Base-by-base conservation (phyloP, 2,113 vertebrate genomes). In the Cercopithecus mona region DNA sequence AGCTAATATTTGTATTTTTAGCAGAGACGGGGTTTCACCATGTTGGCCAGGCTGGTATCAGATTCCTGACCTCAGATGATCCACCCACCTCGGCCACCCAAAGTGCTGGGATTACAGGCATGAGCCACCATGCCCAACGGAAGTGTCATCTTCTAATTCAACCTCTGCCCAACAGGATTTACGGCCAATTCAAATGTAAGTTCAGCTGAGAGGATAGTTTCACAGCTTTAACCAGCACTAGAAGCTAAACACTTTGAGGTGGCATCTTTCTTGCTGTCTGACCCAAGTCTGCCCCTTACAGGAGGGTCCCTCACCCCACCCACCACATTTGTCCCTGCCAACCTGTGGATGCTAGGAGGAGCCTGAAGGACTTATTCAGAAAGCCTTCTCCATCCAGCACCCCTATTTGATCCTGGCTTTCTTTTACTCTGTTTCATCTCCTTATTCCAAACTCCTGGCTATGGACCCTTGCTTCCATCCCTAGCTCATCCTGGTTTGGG, bases 361-460 rank as follows among this genome's bases (percentile, higher is more conserved):
- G 87, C 66, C 55, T 13, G 8, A 50, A 45, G 80, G 76, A 23
- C 43, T 76, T 30, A n/a, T 7, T 64, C 10, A 43, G 76, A 88
- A 66, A 32, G 8, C 68, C 75, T 76, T n/a, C 45, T 45, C 45
- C 35, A 14, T 35, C 50, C 38, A 14, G 57, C 16, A 2, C 22
- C 9, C 3, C 4, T 0, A 23, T 23, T 16, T 5, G 22, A 75
- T 16, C 17, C 81, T 30, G 8, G 48, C 18, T 68, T 45, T 59
- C 32, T 48, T 45, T 6, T 14, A 12, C 18, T n/a, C 6, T 30
- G 1, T 38, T 23, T 30, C n/a, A 13, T 12, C 8, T 0, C 8
- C 9, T 61, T 17, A n/a, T 35, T 23, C 50, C 35, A 32, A 59
- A 76, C 25, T n/a, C n/a, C 90, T 70, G 70, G 55, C 45, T 16